These are phyloP conservation scores for Ophion costatus DNA, from an alignment of 2,888 invertebrate species.

Conservation along the genomic window DNA sequence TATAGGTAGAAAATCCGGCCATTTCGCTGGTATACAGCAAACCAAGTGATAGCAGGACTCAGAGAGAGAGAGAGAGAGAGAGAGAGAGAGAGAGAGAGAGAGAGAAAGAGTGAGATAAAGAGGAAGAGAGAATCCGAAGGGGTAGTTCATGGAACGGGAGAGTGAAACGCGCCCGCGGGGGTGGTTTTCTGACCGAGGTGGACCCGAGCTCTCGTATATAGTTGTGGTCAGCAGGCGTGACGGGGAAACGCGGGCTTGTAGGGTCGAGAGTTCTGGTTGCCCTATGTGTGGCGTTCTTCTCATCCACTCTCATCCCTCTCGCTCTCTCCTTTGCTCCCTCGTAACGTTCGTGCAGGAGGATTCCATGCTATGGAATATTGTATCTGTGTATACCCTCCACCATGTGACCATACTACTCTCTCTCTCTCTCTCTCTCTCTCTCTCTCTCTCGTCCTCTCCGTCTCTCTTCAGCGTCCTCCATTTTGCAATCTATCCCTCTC, in stretches of 20 bases:
- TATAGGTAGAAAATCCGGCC: slow-evolving; percentile 63
- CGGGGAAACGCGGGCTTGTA: slow-evolving; percentile 75
- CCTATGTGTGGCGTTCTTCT: slow-evolving; percentile 61
- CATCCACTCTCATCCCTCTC: slow-evolving; percentile 41
- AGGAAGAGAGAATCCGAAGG: slow-evolving; percentile 58
- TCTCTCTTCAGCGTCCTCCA: not conserved
- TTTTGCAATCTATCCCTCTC: slow-evolving; percentile 2
- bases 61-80: slow-evolving; percentile 62
- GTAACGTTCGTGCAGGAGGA: slow-evolving; percentile 35
- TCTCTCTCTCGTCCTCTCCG: not conserved
- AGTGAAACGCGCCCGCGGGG: slow-evolving; percentile 64
- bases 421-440: slow-evolving; percentile 13
- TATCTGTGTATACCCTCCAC: slow-evolving; percentile 26
- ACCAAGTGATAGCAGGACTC: slow-evolving; percentile 55
- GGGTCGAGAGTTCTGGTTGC: slow-evolving; percentile 71
- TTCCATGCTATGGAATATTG: slow-evolving; percentile 21
- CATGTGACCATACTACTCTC: slow-evolving; percentile 10
- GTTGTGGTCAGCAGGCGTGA: slow-evolving; percentile 82
- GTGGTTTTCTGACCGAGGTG: slow-evolving; percentile 69
- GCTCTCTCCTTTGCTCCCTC: slow-evolving; percentile 23
- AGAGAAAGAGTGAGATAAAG: slow-evolving; percentile 52
- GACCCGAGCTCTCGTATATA: slow-evolving; percentile 79
- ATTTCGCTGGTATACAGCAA: slow-evolving; percentile 49
- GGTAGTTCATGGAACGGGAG: slow-evolving; percentile 50
- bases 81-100: slow-evolving; percentile 60